A percentile compares a stretch with the other conserved stretches of the same genome.
Conservation (phyloP, 2,888 invertebrate species). For the Heteromurus nitidus region DNA sequence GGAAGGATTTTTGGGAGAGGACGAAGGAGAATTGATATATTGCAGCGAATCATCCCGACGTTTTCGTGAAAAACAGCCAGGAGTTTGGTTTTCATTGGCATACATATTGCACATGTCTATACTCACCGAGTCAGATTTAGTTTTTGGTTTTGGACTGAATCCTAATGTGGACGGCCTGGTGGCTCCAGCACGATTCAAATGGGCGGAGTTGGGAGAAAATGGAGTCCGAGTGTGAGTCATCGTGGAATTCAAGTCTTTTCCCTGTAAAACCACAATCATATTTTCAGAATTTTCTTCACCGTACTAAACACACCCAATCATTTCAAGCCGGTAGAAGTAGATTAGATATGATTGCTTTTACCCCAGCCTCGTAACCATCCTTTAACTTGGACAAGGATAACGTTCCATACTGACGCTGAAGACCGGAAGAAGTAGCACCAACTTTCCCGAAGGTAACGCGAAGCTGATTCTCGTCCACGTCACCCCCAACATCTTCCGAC, state of each 20-base stretch:
- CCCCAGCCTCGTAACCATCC: conserved; percentile 18
- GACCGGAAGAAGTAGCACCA: neutral
- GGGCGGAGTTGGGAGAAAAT: conserved; percentile 50
- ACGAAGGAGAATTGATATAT: conserved; percentile 38
- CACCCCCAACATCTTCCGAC: conserved; percentile 83
- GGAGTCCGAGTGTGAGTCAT: conserved; percentile 36
- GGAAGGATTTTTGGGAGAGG: conserved; percentile 35
- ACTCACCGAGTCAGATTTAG: conserved; percentile 69
- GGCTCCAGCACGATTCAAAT: conserved; percentile 24
- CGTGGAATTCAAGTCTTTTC: no score
- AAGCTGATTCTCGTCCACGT: conserved; percentile 72
- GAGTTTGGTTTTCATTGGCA: conserved; percentile 46
- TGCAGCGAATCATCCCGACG: conserved; percentile 37
- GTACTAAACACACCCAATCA: neutral
- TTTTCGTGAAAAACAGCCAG: conserved; percentile 46
- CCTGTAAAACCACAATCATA: neutral
- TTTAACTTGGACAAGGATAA: conserved; percentile 40
- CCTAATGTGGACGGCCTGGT: conserved; percentile 41
- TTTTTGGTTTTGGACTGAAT: conserved; percentile 61
- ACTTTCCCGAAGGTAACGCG: neutral
- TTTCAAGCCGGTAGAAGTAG: neutral
- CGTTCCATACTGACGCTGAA: conserved; percentile 51
- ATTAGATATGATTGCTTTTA: conserved; percentile 21
- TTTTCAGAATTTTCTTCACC: neutral
- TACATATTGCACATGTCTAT: conserved; percentile 54